Percentiles rank a stretch among this genome's conserved stretches.
Evolutionary conservation across 2,888 invertebrate genomes (phyloP).

Genomic region (Geophilus truncorum): DNA sequence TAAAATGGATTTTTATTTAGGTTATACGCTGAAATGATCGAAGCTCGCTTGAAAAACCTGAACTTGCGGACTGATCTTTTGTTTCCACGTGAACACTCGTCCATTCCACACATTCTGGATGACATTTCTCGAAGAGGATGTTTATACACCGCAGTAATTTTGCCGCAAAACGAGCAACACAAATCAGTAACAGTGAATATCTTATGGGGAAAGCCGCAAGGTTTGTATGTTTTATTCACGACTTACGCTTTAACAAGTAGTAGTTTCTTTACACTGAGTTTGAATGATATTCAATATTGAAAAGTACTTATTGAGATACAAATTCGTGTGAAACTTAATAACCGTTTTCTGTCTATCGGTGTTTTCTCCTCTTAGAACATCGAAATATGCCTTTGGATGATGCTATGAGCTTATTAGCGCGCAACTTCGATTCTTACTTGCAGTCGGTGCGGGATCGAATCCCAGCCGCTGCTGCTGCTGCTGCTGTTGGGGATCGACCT

Average conservation of each 20-base stretch:
- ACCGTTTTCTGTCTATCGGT: neutral
- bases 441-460: slow-evolving; percentile 34
- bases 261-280: too few species aligned
- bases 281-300: too few species aligned
- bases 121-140: slow-evolving; percentile 85
- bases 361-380: slow-evolving; percentile 62
- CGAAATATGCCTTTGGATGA: slow-evolving; percentile 94
- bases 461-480: slow-evolving; percentile 35
- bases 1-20: slow-evolving; percentile 49
- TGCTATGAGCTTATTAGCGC: slow-evolving; percentile 68
- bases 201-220: slow-evolving; percentile 61
- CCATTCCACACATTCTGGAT: slow-evolving; percentile 70
- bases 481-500: slow-evolving; percentile 35
- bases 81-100: slow-evolving; percentile 87
- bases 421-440: slow-evolving; percentile 49
- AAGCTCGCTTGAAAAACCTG: slow-evolving; percentile 68
- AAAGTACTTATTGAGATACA: too few species aligned
- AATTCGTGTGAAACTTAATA: neutral
- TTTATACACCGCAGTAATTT: slow-evolving; percentile 80
- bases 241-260: neutral
- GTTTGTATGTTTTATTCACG: neutral
- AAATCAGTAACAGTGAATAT: slow-evolving; percentile 84
- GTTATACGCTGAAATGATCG: slow-evolving; percentile 83
- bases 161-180: slow-evolving; percentile 77
- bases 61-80: slow-evolving; percentile 77